Evolutionary conservation across 2,888 invertebrate species (phyloP).

Genomic region (Seira sanloemensis): DNA sequence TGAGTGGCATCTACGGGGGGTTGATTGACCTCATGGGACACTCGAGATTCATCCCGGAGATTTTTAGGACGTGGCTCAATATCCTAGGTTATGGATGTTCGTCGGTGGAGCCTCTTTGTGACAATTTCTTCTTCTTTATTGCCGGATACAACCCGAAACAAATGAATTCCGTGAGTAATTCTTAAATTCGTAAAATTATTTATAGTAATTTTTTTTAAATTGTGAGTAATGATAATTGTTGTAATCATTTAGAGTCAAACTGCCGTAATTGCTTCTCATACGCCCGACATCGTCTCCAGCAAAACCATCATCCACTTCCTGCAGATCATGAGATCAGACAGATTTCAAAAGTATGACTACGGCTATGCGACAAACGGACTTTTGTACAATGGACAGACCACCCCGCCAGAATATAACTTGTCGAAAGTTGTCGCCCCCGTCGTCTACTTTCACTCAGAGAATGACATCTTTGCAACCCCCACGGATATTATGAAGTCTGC

Average conservation of each 20-base stretch:
- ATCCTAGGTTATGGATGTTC: constrained; percentile 22
- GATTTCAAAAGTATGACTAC: constrained; percentile 32
- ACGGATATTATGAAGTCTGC: constrained; percentile 2
- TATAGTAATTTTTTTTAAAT: too few relatives aligned
- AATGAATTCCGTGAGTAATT: constrained; percentile 9
- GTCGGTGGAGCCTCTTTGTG: constrained; percentile 30
- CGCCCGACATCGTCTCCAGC: constrained; percentile 29
- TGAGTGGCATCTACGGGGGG: neutral
- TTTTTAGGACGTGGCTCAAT: constrained; percentile 28
- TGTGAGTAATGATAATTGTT: too few relatives aligned
- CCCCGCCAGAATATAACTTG: constrained; percentile 30
- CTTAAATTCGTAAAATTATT: too few relatives aligned
- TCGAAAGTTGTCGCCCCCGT: constrained; percentile 21
- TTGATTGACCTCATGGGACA: neutral
- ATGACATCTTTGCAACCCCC: constrained; percentile 31
- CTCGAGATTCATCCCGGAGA: neutral
- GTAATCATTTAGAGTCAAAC: constrained; percentile 1
- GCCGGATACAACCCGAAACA: constrained; percentile 29
- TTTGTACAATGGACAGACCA: neutral
- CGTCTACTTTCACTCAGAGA: constrained; percentile 9
- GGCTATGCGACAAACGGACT: neutral
- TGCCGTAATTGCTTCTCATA: constrained; percentile 28
- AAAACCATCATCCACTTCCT: constrained; percentile 31
- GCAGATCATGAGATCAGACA: constrained; percentile 31
- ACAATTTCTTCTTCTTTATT: constrained; percentile 39